These are phyloP conservation scores for Sebastes baramenuke DNA, from an alignment of 2,797 vertebrate genomes.

Conservation along the genomic window DNA sequence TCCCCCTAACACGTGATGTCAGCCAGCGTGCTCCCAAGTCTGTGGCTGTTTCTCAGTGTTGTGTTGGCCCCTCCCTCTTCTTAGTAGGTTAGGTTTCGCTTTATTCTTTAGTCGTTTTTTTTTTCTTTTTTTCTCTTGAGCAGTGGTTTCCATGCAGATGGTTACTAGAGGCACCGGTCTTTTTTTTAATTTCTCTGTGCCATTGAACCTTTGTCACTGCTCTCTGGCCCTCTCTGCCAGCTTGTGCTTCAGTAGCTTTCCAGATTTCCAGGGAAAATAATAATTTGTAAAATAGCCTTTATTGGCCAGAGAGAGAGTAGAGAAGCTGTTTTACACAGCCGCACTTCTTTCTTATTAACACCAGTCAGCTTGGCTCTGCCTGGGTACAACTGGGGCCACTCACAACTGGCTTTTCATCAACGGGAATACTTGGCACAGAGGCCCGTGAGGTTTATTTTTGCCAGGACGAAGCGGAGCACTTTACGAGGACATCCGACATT, in stretches of 20 bases:
- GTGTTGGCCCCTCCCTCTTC: not conserved
- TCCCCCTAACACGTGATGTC: conserved; percentile 24
- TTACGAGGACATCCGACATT: conserved; percentile 56
- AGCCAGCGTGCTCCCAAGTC: not conserved
- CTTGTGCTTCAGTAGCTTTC: not conserved
- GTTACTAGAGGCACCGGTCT: conserved; percentile 6
- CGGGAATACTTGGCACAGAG: conserved; percentile 61
- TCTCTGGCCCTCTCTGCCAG: not conserved
- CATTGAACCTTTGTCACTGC: not conserved
- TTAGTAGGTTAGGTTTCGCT: conserved; percentile 8
- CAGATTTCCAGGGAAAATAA: conserved; percentile 48
- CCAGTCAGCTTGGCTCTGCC: conserved; percentile 59
- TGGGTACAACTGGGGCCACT: conserved; percentile 59
- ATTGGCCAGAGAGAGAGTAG: conserved; percentile 49
- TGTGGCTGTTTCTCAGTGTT: not conserved
- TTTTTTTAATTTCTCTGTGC: not conserved
- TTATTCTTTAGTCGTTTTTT: not conserved
- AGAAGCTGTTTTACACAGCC: conserved; percentile 48
- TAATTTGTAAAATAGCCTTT: conserved; percentile 59
- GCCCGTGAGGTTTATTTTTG: conserved; percentile 59
- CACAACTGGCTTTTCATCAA: conserved; percentile 68
- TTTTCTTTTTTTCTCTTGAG: conserved; percentile 47
- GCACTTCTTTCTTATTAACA: conserved; percentile 65
- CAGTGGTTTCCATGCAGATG: conserved; percentile 62
- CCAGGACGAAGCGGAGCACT: conserved; percentile 48